Conservation (phyloP, 2,113 vertebrate genomes). For the Rhodinocichla rosea region DNA sequence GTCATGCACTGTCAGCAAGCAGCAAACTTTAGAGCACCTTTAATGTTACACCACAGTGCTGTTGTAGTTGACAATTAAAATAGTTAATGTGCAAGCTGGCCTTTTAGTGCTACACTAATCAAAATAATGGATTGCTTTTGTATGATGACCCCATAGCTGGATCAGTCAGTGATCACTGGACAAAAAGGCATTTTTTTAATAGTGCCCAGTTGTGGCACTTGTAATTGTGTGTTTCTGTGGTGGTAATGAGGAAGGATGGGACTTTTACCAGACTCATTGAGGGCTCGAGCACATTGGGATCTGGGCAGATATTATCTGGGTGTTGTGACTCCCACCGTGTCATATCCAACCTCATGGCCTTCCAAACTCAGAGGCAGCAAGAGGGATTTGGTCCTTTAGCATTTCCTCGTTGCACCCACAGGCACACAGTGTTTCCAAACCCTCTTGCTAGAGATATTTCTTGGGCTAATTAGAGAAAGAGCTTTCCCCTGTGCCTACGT, state of each 20-base stretch:
- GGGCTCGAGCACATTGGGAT: neutral
- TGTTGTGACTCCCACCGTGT: neutral
- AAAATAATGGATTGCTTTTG: conserved; percentile 32
- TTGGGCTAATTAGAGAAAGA: neutral
- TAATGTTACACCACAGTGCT: conserved; percentile 57
- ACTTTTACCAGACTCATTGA: neutral
- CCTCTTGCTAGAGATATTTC: conserved; percentile 5
- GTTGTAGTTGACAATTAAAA: conserved; percentile 58
- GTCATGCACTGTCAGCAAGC: conserved; percentile 33
- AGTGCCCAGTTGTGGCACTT: neutral
- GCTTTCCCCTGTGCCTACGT: neutral
- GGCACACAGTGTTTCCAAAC: neutral
- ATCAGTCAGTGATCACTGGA: neutral
- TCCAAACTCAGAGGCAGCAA: neutral
- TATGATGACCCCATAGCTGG: neutral
- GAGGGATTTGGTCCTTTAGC: neutral
- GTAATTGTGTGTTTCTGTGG: neutral
- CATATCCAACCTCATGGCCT: neutral
- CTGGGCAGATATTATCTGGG: neutral
- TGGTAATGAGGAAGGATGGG: neutral
- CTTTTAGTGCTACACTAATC: conserved; percentile 11
- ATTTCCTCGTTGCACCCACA: neutral
- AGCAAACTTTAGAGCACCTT: conserved; percentile 23
- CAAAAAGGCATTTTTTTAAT: neutral
- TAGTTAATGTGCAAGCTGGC: conserved; percentile 32